Percentiles rank a stretch among this genome's conserved stretches.
phyloP scores from a whole-genome alignment of 2,113 vertebrate species.

The Mystacornis crossleyi region DNA sequence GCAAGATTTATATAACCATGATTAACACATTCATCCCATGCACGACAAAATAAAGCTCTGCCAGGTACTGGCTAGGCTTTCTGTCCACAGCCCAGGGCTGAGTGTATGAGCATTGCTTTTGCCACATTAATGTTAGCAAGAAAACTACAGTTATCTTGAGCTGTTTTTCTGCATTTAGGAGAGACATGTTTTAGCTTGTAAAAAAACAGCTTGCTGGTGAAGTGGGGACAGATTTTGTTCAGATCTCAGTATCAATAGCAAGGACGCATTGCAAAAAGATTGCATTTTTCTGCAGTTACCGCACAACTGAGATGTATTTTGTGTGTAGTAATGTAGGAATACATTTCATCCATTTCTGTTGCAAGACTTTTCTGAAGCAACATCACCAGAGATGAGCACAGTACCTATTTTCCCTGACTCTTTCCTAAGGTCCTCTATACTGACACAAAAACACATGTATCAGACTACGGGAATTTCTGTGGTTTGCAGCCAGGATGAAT shows the following conservation, averaged over 20 bases:
- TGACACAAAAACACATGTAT: not conserved
- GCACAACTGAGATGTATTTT: not conserved
- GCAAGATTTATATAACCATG: not conserved
- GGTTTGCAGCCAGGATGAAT: not conserved
- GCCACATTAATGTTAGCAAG: not conserved
- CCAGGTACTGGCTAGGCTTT: not conserved
- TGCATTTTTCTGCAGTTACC: not conserved
- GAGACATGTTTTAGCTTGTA: too few relatives aligned
- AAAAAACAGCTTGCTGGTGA: not conserved
- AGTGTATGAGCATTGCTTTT: not conserved
- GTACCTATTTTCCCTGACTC: not conserved
- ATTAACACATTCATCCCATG: rapidly evolving
- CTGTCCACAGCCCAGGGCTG: not conserved
- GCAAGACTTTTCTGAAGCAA: not conserved
- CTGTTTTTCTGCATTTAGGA: not conserved
- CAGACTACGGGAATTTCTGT: not conserved
- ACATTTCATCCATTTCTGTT: not conserved
- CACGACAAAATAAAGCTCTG: not conserved
- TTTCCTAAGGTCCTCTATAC: not conserved
- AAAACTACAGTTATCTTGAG: not conserved
- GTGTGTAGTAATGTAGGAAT: not conserved
- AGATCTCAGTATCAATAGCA: not conserved
- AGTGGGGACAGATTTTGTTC: not conserved
- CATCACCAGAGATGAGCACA: not conserved
- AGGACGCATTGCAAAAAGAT: not conserved